phyloP scores from a whole-genome alignment of 2,888 invertebrate species.

The Agrilus cyanescens region DNA sequence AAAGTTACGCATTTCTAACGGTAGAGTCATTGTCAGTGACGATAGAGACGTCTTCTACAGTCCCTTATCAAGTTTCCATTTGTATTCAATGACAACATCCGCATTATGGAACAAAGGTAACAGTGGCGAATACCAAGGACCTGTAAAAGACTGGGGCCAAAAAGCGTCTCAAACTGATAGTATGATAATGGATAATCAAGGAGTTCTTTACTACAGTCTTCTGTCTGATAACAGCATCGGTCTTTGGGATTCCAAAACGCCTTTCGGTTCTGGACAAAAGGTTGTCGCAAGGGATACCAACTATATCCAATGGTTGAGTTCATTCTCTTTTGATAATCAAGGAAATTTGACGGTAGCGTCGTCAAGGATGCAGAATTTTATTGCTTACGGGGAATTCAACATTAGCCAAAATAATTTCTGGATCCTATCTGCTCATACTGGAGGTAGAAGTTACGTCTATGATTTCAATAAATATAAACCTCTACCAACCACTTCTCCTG shows the following conservation, averaged over 20 bases:
- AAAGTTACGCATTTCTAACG: constrained; percentile 16
- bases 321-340: constrained; percentile 53
- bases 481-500: no score
- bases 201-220: constrained; percentile 57
- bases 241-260: constrained; percentile 53
- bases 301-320: constrained; percentile 62
- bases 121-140: constrained; percentile 24
- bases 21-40: constrained; percentile 21
- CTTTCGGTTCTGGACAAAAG: constrained; percentile 47
- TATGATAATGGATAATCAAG: constrained; percentile 62
- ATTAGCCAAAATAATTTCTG: constrained; percentile 52
- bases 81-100: constrained; percentile 53
- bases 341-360: constrained; percentile 56
- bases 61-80: constrained; percentile 54
- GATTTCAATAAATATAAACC: constrained; percentile 13
- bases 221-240: constrained; percentile 56
- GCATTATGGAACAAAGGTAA: constrained; percentile 36
- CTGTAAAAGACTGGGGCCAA: constrained; percentile 47
- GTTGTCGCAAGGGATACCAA: constrained; percentile 54
- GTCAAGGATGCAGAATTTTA: constrained; percentile 56
- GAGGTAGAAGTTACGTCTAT: constrained; percentile 53
- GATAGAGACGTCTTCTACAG: constrained; percentile 50
- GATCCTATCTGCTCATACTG: constrained; percentile 47
- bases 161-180: constrained; percentile 61
- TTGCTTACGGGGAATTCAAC: constrained; percentile 45